Percentiles rank a stretch among this genome's conserved stretches.
Conservation (phyloP, 2,888 invertebrate species). For the Volucella inflata region DNA sequence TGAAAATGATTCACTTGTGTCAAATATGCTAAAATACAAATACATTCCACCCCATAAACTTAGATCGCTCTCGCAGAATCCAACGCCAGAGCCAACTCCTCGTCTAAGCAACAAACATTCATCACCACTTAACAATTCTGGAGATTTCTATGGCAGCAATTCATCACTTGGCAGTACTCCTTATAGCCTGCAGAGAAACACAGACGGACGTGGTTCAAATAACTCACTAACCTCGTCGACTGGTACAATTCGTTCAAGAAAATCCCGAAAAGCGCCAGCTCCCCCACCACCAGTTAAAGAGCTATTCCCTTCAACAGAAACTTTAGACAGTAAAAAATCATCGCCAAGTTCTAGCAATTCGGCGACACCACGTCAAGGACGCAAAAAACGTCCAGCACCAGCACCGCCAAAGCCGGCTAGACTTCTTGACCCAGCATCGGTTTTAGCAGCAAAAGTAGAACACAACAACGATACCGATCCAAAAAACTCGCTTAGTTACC, state of each 20-base stretch:
- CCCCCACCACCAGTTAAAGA: slow-evolving; percentile 79
- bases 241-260: slow-evolving; percentile 79
- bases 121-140: slow-evolving; percentile 77
- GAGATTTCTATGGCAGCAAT: slow-evolving; percentile 79
- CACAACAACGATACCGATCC: slow-evolving; percentile 74
- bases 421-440: slow-evolving; percentile 62
- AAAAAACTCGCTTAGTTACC: slow-evolving; percentile 80
- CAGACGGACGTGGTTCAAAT: slow-evolving; percentile 79
- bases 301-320: slow-evolving; percentile 77
- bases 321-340: slow-evolving; percentile 77
- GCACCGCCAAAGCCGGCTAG: slow-evolving; percentile 79
- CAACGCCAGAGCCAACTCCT: slow-evolving; percentile 80
- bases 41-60: slow-evolving; percentile 80
- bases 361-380: slow-evolving; percentile 83
- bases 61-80: slow-evolving; percentile 80
- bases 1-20: slow-evolving; percentile 37
- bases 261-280: slow-evolving; percentile 79
- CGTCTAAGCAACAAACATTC: slow-evolving; percentile 77
- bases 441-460: slow-evolving; percentile 60
- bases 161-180: slow-evolving; percentile 78
- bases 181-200: slow-evolving; percentile 77
- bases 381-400: slow-evolving; percentile 88
- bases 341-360: slow-evolving; percentile 79
- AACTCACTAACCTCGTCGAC: slow-evolving; percentile 79
- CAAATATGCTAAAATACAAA: slow-evolving; percentile 81